These are phyloP conservation scores for Eulemur rufifrons DNA, from an alignment of 2,113 vertebrate species.

Conservation along the genomic window DNA sequence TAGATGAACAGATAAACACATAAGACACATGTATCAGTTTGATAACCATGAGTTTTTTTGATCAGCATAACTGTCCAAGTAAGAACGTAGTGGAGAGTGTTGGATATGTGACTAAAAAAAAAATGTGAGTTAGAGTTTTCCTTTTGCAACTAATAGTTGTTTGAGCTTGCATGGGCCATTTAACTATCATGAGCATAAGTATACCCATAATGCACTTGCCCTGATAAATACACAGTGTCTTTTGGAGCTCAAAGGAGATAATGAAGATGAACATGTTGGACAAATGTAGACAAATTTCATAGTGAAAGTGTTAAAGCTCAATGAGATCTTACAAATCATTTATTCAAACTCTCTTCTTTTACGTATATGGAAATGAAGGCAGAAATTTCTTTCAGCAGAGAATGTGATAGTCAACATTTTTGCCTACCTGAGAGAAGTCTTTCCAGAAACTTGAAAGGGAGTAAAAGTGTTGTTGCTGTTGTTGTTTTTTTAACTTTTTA, in stretches of 20 bases:
- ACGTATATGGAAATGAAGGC: not conserved
- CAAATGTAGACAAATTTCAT: not conserved
- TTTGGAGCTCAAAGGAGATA: not conserved
- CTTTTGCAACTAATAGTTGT: not conserved
- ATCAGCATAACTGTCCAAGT: not conserved
- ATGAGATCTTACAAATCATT: not conserved
- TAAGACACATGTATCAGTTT: not conserved
- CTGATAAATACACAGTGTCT: fast-evolving
- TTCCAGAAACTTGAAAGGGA: not conserved
- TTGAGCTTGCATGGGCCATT: not conserved
- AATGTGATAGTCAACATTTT: not conserved
- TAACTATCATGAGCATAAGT: not conserved
- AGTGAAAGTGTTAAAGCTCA: not conserved
- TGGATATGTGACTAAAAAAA: not conserved
- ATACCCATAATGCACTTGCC: not conserved
- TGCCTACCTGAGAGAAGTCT: not conserved
- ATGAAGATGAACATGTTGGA: not conserved
- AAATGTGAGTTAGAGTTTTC: not conserved
- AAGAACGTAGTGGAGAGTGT: not conserved
- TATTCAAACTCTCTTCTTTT: not conserved
- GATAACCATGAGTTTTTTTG: not conserved
- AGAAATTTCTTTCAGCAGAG: not conserved
- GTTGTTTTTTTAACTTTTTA: not conserved
- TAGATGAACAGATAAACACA: not conserved
- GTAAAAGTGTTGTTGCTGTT: not conserved